Percentiles rank a stretch among this genome's conserved stretches.
These are phyloP conservation scores for Copidosoma floridanum DNA, from an alignment of 1,140 invertebrate species.

Conservation along the genomic window DNA sequence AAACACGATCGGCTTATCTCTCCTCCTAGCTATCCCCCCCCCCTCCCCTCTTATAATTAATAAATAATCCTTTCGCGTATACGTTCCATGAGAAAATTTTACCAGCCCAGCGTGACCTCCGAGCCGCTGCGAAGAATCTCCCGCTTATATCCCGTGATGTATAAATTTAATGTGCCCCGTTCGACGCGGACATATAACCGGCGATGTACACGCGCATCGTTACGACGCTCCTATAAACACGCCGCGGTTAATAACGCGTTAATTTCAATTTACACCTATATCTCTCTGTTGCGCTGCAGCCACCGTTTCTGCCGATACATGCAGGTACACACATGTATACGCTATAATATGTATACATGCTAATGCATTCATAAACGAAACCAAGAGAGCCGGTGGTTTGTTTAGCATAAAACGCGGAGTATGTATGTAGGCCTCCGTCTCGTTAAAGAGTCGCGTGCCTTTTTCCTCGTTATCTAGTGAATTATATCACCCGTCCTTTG, in stretches of 20 bases:
- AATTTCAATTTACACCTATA: slow-evolving; percentile 29
- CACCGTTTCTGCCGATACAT: too few species aligned
- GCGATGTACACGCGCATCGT: slow-evolving; percentile 12
- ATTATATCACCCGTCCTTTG: slow-evolving; percentile 21
- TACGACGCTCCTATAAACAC: slow-evolving; percentile 24
- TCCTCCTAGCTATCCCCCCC: too few species aligned
- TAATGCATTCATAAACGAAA: slow-evolving; percentile 25
- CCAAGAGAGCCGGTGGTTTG: not conserved
- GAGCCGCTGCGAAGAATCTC: not conserved
- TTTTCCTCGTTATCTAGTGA: slow-evolving; percentile 19
- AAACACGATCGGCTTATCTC: too few species aligned
- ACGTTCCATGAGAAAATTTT: slow-evolving; percentile 16
- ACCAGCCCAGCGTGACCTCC: not conserved
- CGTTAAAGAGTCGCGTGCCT: not conserved
- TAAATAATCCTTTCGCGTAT: too few species aligned
- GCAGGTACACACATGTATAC: too few species aligned
- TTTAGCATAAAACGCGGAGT: slow-evolving; percentile 17
- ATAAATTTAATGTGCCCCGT: too few species aligned
- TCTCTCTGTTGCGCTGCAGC: not conserved
- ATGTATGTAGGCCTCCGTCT: too few species aligned
- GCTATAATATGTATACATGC: too few species aligned
- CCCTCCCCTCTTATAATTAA: too few species aligned
- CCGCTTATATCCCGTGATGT: too few species aligned
- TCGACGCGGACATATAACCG: too few species aligned
- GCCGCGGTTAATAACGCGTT: slow-evolving; percentile 29